Evolutionary conservation across 2,113 vertebrate species (phyloP), one percentile per base, ranked within the genome.

Genomic region (Myotis davidii): DNA sequence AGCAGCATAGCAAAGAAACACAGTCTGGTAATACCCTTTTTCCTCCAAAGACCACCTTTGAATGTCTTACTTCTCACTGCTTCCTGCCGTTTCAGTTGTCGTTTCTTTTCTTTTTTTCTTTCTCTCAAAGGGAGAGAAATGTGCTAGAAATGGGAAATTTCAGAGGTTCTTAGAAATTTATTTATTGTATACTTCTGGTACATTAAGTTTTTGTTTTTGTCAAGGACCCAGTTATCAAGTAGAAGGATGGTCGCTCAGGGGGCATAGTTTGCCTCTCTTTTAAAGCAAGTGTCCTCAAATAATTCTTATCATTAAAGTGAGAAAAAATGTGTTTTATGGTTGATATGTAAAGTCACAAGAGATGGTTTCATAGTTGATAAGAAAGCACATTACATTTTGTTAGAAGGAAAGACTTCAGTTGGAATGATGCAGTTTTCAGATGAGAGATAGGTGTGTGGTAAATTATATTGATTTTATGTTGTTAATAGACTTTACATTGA

Each of bases 191-290:
- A 70, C 3, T 16, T 65, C 27, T 61, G 52, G 69, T 50, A 2
- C 27, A 76, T 54, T 59, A 25, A 95, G 56, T 65, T 91, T 92
- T 56, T 91, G 8, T 88, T 83, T 89, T 89, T 6, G 39, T 69
- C 37, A 91, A 70, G 69, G 18, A 76, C 3, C 32, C 20, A 59
- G 56, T 48, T 67, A 37, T 91, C 8, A 45, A 87, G 34, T n/a
- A 87, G 88, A 45, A 91, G 39, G 48, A 59, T 34, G 3, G 1
- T 76, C 32, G 76, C 88, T 82, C 5, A 37, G 27, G 77, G 11
- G 50, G 27, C 54, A 10, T 86, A 65, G 18, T 82, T 7, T 59
- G 20, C 37, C 25, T 74, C 27, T 82, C 2, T 34, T 88, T 65
- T 54, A 72, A 88, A 88, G 77, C 39, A 88, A 64, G 74, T 7